phyloP scores from a whole-genome alignment of 2,797 vertebrate genomes.

The Poecilia picta region DNA sequence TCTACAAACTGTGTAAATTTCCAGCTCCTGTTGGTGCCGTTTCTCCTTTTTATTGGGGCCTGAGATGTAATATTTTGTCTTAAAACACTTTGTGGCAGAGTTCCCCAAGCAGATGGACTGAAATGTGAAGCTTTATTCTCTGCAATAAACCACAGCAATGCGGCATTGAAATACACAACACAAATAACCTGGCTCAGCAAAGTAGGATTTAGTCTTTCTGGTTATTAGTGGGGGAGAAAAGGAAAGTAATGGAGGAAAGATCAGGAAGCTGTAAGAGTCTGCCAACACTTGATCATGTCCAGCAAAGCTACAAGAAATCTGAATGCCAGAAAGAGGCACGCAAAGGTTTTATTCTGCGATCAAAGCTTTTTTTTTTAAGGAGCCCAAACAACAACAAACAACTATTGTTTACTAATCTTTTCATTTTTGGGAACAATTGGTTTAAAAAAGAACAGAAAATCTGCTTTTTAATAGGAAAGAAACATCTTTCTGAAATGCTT shows the following conservation, averaged over 20 bases:
- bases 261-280: background rate
- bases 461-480: background rate
- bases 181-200: slow-evolving; percentile 21
- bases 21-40: slow-evolving; percentile 29
- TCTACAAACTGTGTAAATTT: slow-evolving; percentile 20
- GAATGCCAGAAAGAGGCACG: background rate
- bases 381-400: background rate
- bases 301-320: background rate
- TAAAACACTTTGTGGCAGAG: slow-evolving; percentile 56
- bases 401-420: background rate
- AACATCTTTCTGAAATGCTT: background rate
- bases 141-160: slow-evolving; percentile 43
- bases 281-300: slow-evolving; percentile 6
- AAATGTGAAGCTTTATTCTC: slow-evolving; percentile 53
- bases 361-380: background rate
- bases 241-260: slow-evolving; percentile 8
- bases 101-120: slow-evolving; percentile 48
- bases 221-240: background rate
- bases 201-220: slow-evolving; percentile 20
- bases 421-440: background rate
- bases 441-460: background rate
- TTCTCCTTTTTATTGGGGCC: slow-evolving; percentile 17
- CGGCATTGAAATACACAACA: slow-evolving; percentile 38
- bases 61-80: slow-evolving; percentile 36
- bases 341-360: background rate